Evolutionary conservation across 2,113 vertebrate species (phyloP), one percentile per base, ranked within the genome.

Genomic region (Octodon degus): DNA sequence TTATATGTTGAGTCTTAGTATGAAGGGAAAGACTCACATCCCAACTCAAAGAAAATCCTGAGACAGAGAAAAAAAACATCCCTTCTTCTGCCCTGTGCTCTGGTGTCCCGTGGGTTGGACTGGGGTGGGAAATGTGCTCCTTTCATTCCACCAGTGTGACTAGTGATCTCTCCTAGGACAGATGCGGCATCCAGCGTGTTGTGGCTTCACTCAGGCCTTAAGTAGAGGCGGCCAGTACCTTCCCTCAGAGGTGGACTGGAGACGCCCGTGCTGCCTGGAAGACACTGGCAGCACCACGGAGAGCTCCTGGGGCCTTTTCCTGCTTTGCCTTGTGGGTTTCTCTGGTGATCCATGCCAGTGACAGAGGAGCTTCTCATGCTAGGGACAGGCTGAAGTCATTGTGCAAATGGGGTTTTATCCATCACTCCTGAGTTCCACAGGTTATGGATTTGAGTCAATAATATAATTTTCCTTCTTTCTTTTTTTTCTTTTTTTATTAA

Each of bases 251-350:
- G 47, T 86, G 74, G 74, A 16, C n/a, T 72, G 27, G 10, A 77
- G 7, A 34, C 53, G 60, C 63, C 27, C 34, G 0, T 25, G 74
- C 19, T 63, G 2, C 10, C 1, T 62, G 7, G 79, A 80, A 63
- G 93, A 11, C 2, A 1, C 47, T 13, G 72, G 32, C 76, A 96
- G 95, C n/a, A 96, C 94, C 96, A 77, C 9, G 96, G 97, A 96
- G 53, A 96, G 94, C 86, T 95, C 94, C 76, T 14, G 68, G 53
- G 62, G 10, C 68, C 11, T 19, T 62, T 90, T 70, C 37, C n/a
- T 43, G 1, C n/a, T 40, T 40, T 68, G 24, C 22, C 20, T 43
- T 34, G 14, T 7, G 40, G 25, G 86, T 77, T 79, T 70, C 81
- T 84, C 1, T 74, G 53, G 27, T 70, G 10, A 68, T 40, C 20